phyloP scores from a whole-genome alignment of 2,113 vertebrate species.

The Perca flavescens region DNA sequence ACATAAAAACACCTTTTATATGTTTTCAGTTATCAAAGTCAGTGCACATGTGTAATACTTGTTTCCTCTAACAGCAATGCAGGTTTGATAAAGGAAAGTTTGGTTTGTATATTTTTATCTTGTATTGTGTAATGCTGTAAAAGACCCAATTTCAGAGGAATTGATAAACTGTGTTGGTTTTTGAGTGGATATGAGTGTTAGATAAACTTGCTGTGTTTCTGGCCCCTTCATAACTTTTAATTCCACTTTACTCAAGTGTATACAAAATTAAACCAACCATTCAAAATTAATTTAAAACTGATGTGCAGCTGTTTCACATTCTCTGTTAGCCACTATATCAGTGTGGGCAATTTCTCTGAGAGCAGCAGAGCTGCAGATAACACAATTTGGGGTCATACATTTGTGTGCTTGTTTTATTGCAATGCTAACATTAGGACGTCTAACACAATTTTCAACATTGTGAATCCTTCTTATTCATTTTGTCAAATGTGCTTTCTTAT shows the following conservation, averaged over 20 bases:
- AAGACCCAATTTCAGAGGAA: not conserved
- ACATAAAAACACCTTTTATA: not conserved
- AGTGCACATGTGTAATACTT: slow-evolving; percentile 3
- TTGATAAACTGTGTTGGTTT: not conserved
- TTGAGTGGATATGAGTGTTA: not conserved
- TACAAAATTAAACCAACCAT: slow-evolving; percentile 12
- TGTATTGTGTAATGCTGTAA: not conserved
- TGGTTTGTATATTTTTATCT: not conserved
- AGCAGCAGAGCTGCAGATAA: slow-evolving; percentile 13
- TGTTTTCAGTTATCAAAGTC: not conserved
- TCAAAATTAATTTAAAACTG: slow-evolving; percentile 22
- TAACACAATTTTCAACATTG: slow-evolving; percentile 29
- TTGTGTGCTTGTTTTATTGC: slow-evolving; percentile 23
- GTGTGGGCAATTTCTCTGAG: slow-evolving; percentile 3
- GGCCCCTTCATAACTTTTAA: not conserved
- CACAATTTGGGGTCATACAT: not conserved
- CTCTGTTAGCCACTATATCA: not conserved
- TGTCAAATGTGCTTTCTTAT: slow-evolving; percentile 9
- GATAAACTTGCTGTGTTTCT: not conserved
- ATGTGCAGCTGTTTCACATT: slow-evolving; percentile 3
- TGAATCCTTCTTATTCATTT: slow-evolving; percentile 4
- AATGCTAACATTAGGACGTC: slow-evolving; percentile 11
- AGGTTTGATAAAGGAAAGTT: not conserved
- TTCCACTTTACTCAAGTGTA: slow-evolving; percentile 1
- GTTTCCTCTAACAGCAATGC: not conserved